Evolutionary conservation across 2,113 vertebrate genomes (phyloP).

Genomic region (Aegithalos caudatus): DNA sequence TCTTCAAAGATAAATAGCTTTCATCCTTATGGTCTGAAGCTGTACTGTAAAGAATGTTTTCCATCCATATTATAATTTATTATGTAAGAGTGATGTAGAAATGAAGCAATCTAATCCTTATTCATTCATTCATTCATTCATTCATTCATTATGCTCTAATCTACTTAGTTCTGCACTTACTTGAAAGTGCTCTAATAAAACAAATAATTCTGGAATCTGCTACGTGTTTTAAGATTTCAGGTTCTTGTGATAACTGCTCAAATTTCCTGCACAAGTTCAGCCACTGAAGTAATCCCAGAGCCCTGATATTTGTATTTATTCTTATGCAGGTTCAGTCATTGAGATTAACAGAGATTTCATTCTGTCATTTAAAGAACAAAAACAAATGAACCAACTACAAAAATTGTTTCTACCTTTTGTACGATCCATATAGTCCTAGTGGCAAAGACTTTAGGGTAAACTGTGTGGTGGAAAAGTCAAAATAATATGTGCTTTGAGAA

Average conservation of each 20-base stretch:
- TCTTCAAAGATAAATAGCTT: neutral
- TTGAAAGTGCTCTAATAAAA: neutral
- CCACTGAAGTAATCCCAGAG: neutral
- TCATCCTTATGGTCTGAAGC: neutral
- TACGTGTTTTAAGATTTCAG: neutral
- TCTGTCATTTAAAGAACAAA: neutral
- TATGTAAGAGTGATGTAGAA: neutral
- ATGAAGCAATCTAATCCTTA: neutral
- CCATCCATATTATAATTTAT: neutral
- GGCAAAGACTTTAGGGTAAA: neutral
- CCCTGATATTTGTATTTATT: neutral
- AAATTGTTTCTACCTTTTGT: neutral
- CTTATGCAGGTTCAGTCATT: neutral
- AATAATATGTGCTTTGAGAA: neutral
- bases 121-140: neutral
- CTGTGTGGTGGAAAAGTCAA: neutral
- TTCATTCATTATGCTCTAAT: neutral
- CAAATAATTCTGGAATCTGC: neutral
- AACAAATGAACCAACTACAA: neutral
- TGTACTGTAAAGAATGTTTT: neutral
- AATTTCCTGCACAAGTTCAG: neutral
- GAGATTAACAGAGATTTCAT: neutral
- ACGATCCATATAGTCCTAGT: neutral
- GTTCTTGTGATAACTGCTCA: neutral
- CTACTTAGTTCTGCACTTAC: neutral